Evolutionary conservation across 2,888 invertebrate species (phyloP).

Genomic region (Ceratothoa steindachneri): DNA sequence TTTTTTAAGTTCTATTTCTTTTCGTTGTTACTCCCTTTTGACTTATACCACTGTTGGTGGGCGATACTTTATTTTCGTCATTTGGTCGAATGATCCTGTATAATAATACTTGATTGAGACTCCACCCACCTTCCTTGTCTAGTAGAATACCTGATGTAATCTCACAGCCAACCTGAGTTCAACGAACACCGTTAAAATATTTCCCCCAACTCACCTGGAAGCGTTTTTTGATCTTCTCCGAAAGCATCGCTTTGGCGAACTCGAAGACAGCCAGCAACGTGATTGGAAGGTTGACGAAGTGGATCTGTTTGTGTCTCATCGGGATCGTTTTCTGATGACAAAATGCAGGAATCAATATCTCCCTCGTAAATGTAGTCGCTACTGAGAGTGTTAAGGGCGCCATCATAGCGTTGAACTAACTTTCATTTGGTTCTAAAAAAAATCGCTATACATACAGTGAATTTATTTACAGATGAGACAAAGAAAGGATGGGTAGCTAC

Average conservation of each 20-base stretch:
- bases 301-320: conserved; percentile 72
- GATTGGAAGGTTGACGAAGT: conserved; percentile 67
- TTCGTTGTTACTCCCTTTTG: no score
- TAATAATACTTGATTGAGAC: no score
- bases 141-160: background rate
- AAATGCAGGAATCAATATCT: background rate
- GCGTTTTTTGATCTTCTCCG: conserved; percentile 68
- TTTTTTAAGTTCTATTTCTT: no score
- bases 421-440: background rate
- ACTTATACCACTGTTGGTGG: no score
- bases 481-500: no score
- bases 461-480: no score
- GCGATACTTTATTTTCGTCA: no score
- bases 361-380: conserved; percentile 9
- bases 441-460: background rate
- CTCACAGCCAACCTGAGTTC: conserved; percentile 13
- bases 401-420: no score
- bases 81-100: no score
- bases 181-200: no score
- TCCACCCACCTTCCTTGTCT: background rate
- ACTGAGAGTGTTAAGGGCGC: background rate
- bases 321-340: conserved; percentile 67
- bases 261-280: conserved; percentile 72
- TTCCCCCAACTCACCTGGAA: conserved; percentile 55
- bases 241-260: conserved; percentile 65